Evolutionary conservation across 2,888 invertebrate species (phyloP).

Genomic region (Pyrrhosoma nymphula): DNA sequence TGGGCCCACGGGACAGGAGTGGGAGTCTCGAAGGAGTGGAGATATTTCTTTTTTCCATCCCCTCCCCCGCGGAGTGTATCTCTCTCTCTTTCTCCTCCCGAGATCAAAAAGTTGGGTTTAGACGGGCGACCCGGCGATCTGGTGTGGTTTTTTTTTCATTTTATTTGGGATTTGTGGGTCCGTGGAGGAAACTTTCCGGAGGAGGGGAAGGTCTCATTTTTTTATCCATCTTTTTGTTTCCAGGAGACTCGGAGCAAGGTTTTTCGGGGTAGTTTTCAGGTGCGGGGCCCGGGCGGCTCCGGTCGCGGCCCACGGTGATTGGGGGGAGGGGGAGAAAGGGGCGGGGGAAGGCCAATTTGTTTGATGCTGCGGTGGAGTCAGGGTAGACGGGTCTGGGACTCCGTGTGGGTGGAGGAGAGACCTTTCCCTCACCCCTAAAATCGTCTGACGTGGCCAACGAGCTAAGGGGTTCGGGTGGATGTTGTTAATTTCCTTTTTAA

Average conservation of each 20-base stretch:
- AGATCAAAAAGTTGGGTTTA: not conserved
- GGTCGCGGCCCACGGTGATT: not conserved
- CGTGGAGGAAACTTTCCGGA: not conserved
- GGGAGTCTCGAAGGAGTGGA: not conserved
- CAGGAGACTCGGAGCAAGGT: not conserved
- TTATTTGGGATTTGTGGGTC: not conserved
- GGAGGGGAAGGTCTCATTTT: not conserved
- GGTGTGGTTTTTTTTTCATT: not conserved
- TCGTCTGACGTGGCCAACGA: not conserved
- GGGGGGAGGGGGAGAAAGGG: not conserved
- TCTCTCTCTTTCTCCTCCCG: not conserved
- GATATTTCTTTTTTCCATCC: not conserved
- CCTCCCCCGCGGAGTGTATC: not conserved
- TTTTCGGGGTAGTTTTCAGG: not conserved
- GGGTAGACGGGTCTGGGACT: not conserved
- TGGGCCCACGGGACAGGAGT: not conserved
- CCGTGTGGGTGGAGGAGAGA: not conserved
- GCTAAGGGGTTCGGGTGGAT: not conserved
- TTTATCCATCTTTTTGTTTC: not conserved
- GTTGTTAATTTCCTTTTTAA: not conserved
- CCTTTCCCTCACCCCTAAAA: not conserved
- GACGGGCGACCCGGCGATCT: conserved; percentile 13
- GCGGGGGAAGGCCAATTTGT: not conserved
- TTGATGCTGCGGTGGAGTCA: not conserved
- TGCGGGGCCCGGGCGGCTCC: not conserved